phyloP scores from a whole-genome alignment of 2,888 invertebrate species.

The Dyspetes luteomarginatus region DNA sequence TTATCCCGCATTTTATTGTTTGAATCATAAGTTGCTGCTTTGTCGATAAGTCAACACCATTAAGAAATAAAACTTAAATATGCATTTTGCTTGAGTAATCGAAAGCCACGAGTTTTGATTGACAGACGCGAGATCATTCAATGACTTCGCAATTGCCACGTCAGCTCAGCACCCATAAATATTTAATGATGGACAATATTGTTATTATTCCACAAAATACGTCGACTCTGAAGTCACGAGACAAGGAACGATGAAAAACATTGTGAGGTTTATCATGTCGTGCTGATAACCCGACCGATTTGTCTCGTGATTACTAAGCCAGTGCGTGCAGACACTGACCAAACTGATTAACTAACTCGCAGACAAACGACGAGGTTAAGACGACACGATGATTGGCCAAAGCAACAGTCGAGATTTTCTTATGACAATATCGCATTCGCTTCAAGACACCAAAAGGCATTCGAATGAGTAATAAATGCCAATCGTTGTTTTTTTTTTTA shows the following conservation, averaged over 20 bases:
- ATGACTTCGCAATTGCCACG: conserved; percentile 33
- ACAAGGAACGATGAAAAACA: background rate
- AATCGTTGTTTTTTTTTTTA: too few species aligned
- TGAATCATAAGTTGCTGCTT: too few species aligned
- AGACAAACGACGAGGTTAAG: background rate
- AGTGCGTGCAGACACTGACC: too few species aligned
- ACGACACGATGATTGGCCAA: background rate
- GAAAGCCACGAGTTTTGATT: conserved; percentile 4
- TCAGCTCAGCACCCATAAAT: background rate
- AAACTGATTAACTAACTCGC: background rate
- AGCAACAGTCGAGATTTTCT: background rate
- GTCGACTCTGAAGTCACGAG: background rate
- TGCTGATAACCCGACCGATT: conserved; percentile 22
- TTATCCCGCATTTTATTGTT: too few species aligned
- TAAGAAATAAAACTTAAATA: too few species aligned
- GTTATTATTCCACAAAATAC: conserved; percentile 1
- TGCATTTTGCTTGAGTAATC: too few species aligned
- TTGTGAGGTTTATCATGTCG: conserved; percentile 1
- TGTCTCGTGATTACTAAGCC: too few species aligned
- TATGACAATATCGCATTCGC: too few species aligned
- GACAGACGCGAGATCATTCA: conserved; percentile 5
- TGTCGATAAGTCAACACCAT: too few species aligned
- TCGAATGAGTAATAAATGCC: too few species aligned
- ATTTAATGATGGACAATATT: background rate
- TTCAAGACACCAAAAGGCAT: too few species aligned